Conservation (phyloP, 2,797 vertebrate genomes). For the Sitta carolinensis region DNA sequence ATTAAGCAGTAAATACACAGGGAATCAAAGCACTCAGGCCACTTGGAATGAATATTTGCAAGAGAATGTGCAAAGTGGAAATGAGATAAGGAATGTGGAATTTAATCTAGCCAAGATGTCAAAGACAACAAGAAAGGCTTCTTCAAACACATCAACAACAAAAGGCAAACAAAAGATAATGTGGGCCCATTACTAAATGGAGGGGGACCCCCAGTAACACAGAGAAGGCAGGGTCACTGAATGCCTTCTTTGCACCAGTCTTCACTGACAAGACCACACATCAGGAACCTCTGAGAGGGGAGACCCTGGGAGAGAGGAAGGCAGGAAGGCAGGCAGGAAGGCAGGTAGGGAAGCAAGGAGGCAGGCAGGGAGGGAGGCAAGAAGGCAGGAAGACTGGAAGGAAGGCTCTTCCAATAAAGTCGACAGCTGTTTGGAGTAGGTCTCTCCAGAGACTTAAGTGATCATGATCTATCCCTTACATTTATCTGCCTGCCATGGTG, state of each 20-base stretch:
- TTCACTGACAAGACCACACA: too few species aligned
- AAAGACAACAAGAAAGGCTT: not conserved
- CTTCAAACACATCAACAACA: not conserved
- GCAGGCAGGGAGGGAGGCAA: not conserved
- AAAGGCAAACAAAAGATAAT: not conserved
- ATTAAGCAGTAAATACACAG: not conserved
- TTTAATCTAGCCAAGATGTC: not conserved
- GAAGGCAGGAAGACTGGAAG: not conserved
- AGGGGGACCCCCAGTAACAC: not conserved
- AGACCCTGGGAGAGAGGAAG: too few species aligned
- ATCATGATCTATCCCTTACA: not conserved
- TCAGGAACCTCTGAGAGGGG: too few species aligned
- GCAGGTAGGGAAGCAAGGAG: not conserved
- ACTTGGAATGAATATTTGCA: not conserved
- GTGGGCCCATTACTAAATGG: not conserved
- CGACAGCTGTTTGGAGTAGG: not conserved
- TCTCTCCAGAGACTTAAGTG: not conserved
- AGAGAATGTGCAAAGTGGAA: not conserved
- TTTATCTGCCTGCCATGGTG: fast-evolving
- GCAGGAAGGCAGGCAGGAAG: too few species aligned
- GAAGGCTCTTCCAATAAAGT: not conserved
- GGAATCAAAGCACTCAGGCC: not conserved
- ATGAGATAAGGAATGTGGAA: not conserved
- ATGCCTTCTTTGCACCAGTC: too few species aligned
- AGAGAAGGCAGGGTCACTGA: too few species aligned